phyloP scores from a whole-genome alignment of 2,888 invertebrate species.

The Elmis aenea region DNA sequence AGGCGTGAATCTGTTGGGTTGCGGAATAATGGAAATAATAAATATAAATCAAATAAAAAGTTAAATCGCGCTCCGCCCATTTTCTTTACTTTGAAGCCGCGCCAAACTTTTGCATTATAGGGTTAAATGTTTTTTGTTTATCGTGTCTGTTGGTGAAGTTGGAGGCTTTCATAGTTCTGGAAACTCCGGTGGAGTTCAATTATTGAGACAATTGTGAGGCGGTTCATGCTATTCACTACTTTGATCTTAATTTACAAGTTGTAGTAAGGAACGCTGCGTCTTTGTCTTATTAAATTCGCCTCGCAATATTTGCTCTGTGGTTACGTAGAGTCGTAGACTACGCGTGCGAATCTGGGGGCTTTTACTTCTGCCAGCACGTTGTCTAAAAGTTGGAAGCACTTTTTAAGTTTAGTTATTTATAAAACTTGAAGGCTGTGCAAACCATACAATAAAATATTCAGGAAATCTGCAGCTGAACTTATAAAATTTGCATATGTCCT shows the following conservation, averaged over 20 bases:
- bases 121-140: slow-evolving; percentile 20
- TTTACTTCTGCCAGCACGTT: slow-evolving; percentile 7
- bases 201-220: slow-evolving; percentile 17
- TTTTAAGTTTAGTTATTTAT: slow-evolving; percentile 14
- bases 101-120: slow-evolving; percentile 21
- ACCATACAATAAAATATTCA: slow-evolving; percentile 13
- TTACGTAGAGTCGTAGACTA: too few relatives aligned
- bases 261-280: slow-evolving; percentile 6
- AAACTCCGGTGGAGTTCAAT: slow-evolving; percentile 19
- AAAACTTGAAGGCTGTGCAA: slow-evolving; percentile 9
- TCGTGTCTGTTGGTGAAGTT: slow-evolving; percentile 18
- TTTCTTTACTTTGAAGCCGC: slow-evolving; percentile 18
- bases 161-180: slow-evolving; percentile 12
- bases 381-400: slow-evolving; percentile 9
- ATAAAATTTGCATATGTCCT: slow-evolving; percentile 5
- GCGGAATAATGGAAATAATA: too few relatives aligned
- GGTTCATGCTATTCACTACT: slow-evolving; percentile 7
- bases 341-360: slow-evolving; percentile 5
- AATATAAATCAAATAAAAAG: slow-evolving; percentile 16
- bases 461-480: slow-evolving; percentile 9
- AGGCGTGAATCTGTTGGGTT: too few relatives aligned
- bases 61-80: slow-evolving; percentile 15
- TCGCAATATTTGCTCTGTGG: too few relatives aligned
- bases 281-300: slow-evolving; percentile 6
- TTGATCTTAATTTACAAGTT: slow-evolving; percentile 15